Evolutionary conservation across 2,797 vertebrate species (phyloP), one percentile per base, ranked within the genome.

Genomic region (Synaphobranchus kaupii): DNA sequence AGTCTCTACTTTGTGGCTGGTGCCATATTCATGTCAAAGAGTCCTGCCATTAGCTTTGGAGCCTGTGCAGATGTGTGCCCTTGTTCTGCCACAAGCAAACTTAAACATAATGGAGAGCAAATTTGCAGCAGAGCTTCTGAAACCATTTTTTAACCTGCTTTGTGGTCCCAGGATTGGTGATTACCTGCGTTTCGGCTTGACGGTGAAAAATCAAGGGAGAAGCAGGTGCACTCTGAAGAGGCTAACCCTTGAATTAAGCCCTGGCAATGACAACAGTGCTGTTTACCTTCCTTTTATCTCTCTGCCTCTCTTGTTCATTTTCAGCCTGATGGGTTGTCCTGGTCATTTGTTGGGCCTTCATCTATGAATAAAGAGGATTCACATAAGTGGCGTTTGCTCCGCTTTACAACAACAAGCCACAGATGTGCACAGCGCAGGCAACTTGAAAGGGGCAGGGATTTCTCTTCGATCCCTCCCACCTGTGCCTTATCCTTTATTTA

Each of bases 261-360:
- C 68, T 9, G 25, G 47, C 80, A 84, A 4, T 7, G 20, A 47
- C 3, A 83, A 83, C 13, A 52, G 39, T 85, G 12, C 87, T 87
- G 86, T 86, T 86, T 83, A 84, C 63, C 5, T 17, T 66, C 88
- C 86, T 73, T 90, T 76, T 80, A 86, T 86, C 88, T 52, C 47
- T 52, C 89, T 87, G 81, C 3, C 0, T 88, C 31, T 56, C 82
- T 48, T n/a, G 56, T 54, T 52, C 83, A 73, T 76, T 87, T 78
- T 44, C 39, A 20, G 34, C 48, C 73, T 87, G 48, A 52, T 84
- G 88, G 80, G 84, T 86, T 86, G 8, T 54, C 39, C 28, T 89
- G 88, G 87, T 89, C 58, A 87, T 90, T 86, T 85, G 52, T 88
- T 80, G 86, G 54, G 71, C 76, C 86, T 88, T 87, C 25, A 56